Evolutionary conservation across 2,797 vertebrate genomes (phyloP).

Genomic region (Cynodonichthys magdalenae): DNA sequence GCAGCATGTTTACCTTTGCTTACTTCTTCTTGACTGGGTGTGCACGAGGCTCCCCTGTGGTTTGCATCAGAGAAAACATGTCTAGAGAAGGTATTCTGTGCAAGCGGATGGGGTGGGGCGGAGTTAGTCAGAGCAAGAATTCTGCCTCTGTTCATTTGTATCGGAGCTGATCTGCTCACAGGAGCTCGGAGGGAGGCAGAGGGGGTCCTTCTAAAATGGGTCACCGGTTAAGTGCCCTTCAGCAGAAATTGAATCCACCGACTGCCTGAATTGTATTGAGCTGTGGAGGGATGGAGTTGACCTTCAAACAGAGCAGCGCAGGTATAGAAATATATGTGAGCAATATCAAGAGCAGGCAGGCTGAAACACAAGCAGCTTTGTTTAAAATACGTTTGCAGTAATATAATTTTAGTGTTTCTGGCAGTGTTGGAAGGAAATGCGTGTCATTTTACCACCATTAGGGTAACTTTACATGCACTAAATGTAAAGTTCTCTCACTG

Average conservation of each 20-base stretch:
- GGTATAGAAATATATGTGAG: conserved; percentile 69
- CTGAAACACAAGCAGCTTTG: conserved; percentile 45
- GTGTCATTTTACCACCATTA: conserved; percentile 23
- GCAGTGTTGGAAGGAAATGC: not conserved
- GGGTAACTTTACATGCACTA: conserved; percentile 16
- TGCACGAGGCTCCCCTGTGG: conserved; percentile 68
- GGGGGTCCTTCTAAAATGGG: conserved; percentile 75
- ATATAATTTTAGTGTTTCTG: conserved; percentile 36
- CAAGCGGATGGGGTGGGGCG: conserved; percentile 38
- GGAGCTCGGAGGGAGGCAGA: conserved; percentile 61
- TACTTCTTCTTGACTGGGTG: conserved; percentile 68
- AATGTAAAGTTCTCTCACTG: conserved; percentile 38
- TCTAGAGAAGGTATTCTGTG: conserved; percentile 39
- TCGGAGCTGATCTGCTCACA: conserved; percentile 55
- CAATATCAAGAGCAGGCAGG: conserved; percentile 55
- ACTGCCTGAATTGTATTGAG: conserved; percentile 75
- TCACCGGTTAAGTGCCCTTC: conserved; percentile 82
- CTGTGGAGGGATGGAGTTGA: conserved; percentile 68
- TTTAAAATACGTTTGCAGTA: conserved; percentile 41
- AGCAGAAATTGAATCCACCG: conserved; percentile 77
- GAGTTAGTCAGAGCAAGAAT: conserved; percentile 49
- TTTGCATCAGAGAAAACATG: conserved; percentile 48
- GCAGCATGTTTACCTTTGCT: conserved; percentile 56
- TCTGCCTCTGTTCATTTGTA: conserved; percentile 66
- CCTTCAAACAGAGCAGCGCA: conserved; percentile 66